Percentiles rank a stretch among this genome's conserved stretches.
These are phyloP conservation scores for Apodemia zela DNA, from an alignment of 2,888 invertebrate genomes.

Conservation along the genomic window DNA sequence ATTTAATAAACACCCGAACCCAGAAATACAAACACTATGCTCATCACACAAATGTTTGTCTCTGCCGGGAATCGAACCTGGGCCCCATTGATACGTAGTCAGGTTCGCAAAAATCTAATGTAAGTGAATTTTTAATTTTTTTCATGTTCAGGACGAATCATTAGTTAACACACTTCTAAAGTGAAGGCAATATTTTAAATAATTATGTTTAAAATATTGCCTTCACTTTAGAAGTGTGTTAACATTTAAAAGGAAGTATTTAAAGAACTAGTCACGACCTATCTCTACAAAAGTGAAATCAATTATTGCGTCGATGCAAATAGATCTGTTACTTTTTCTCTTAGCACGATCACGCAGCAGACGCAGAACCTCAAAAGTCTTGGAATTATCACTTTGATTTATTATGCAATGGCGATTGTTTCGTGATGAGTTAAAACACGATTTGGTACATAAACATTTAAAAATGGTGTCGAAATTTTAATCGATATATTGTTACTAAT, in stretches of 20 bases:
- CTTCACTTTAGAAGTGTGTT: neutral
- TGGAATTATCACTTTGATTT: constrained; percentile 13
- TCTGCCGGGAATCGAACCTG: too few relatives aligned
- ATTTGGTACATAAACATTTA: neutral
- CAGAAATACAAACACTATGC: too few relatives aligned
- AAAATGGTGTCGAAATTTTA: neutral
- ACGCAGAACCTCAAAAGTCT: neutral
- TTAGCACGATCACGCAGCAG: constrained; percentile 13
- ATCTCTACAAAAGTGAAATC: constrained; percentile 39
- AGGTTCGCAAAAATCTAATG: too few relatives aligned
- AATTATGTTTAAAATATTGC: too few relatives aligned
- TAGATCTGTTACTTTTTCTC: constrained; percentile 23
- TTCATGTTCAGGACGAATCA: too few relatives aligned
- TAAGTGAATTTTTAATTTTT: too few relatives aligned
- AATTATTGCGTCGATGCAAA: constrained; percentile 37
- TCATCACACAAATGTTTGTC: too few relatives aligned
- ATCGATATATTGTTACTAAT: neutral
- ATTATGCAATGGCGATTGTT: constrained; percentile 10
- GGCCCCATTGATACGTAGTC: too few relatives aligned
- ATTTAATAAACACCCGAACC: too few relatives aligned
- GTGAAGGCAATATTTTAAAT: too few relatives aligned
- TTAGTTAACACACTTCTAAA: neutral
- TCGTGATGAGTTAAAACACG: neutral
- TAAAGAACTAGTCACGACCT: neutral
- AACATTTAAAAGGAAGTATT: constrained; percentile 6